phyloP scores from a whole-genome alignment of 2,888 invertebrate genomes.

The Chesias legatella region DNA sequence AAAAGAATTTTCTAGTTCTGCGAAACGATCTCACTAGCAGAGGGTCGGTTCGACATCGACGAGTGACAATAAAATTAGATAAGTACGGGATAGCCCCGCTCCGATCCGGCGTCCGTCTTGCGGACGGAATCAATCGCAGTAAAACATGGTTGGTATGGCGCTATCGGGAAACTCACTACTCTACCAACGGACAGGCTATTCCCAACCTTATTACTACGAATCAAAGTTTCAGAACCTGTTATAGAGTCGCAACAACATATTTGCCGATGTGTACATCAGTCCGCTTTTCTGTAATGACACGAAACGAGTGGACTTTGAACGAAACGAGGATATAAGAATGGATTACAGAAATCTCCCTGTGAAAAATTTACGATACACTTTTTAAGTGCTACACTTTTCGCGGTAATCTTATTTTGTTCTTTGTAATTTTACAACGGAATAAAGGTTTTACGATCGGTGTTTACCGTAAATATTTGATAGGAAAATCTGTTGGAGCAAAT shows the following conservation, averaged over 20 bases:
- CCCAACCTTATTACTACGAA: slow-evolving; percentile 34
- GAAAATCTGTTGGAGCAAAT: slow-evolving; percentile 19
- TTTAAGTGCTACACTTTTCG: slow-evolving; percentile 26
- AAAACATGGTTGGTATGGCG: slow-evolving; percentile 65
- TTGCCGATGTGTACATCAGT: slow-evolving; percentile 58
- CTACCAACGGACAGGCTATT: slow-evolving; percentile 30
- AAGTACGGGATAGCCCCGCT: slow-evolving; percentile 71
- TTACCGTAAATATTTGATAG: slow-evolving; percentile 16
- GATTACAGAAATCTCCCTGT: slow-evolving; percentile 56
- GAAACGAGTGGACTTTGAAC: slow-evolving; percentile 69
- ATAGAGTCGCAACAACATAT: slow-evolving; percentile 24
- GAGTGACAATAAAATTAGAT: slow-evolving; percentile 80
- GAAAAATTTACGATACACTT: slow-evolving; percentile 40
- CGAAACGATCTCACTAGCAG: slow-evolving; percentile 50
- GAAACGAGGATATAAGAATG: slow-evolving; percentile 61
- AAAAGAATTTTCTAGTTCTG: slow-evolving; percentile 64
- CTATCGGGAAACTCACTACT: slow-evolving; percentile 33
- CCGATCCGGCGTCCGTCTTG: slow-evolving; percentile 62
- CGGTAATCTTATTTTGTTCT: slow-evolving; percentile 13
- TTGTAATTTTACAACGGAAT: slow-evolving; percentile 15
- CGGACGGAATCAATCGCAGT: slow-evolving; percentile 76
- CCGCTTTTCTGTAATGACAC: slow-evolving; percentile 66
- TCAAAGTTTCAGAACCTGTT: slow-evolving; percentile 22
- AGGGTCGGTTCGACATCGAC: slow-evolving; percentile 59
- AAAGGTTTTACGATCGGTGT: slow-evolving; percentile 21